Evolutionary conservation across 1,140 invertebrate genomes (phyloP).

Genomic region (Cephus cinctus): DNA sequence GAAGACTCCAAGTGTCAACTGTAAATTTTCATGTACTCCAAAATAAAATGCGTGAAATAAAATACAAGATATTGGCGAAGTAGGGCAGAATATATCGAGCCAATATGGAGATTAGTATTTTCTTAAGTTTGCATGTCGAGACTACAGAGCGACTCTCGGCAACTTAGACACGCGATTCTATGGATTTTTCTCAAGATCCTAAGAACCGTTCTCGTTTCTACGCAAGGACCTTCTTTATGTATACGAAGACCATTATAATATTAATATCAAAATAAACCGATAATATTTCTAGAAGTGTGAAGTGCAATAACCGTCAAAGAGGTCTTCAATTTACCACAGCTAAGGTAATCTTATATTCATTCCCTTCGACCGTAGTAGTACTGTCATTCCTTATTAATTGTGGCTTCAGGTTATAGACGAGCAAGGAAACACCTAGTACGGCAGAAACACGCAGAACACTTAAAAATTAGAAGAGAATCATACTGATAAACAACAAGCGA

Average conservation of each 20-base stretch:
- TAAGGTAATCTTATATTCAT: neutral
- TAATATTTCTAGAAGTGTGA: neutral
- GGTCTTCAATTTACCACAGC: neutral
- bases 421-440: no score
- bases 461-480: no score
- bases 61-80: neutral
- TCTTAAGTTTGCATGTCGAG: slow-evolving; percentile 36
- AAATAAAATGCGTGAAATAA: neutral
- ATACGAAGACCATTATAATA: neutral
- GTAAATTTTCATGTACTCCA: no score
- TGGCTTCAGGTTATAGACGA: no score
- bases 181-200: slow-evolving; percentile 31
- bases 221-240: neutral
- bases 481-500: no score
- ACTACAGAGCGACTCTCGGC: slow-evolving; percentile 25
- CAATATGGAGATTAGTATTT: slow-evolving; percentile 37
- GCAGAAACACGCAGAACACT: no score
- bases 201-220: slow-evolving; percentile 7
- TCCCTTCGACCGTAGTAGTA: neutral
- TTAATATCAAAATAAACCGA: neutral
- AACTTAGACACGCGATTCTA: slow-evolving; percentile 32
- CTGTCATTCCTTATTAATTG: no score
- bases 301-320: neutral
- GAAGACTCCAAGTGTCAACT: no score
- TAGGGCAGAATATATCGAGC: neutral